Base-by-base conservation (phyloP, 2,888 invertebrate species). In the Epinotia nisella region DNA sequence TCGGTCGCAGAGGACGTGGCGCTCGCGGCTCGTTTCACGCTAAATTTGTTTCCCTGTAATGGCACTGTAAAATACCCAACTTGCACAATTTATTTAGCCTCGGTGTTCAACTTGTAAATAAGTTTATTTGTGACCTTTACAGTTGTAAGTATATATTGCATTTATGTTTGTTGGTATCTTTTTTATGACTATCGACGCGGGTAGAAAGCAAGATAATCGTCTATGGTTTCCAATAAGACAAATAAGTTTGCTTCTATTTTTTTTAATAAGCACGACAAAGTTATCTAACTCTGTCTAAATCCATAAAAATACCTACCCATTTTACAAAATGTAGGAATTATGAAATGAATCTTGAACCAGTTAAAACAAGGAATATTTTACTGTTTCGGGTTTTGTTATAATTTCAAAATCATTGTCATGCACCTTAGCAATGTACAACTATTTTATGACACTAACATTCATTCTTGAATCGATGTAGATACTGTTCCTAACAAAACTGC, bases 41-140 rank as follows among this genome's bases (percentile, higher is more conserved):
- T 76, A 78, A 80, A 81, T 80, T 81, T 80, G 77, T 78, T 79
- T 75, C 78, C 76, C 76, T 64, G 76, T 79, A 78, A 79, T 76
- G 74, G 75, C 76, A 45, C 72, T 76, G 78, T 75, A 77, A 78
- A 77, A 72, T 78, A 76, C 74, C 76, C 71, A 78, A 78, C 76
- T 78, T 78, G 72, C 59, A 75, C 73, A 64, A 73, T 73, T 73
- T 69, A 41, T 58, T 68, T 64, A 64, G 59, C 64, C 61, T 58
- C 56, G 19, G 58, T 29, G 64, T 65, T 65, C 65, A 29, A 64
- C 41, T 71, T 71, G 66, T 71, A 66, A 66, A 60, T 66, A 65
- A 71, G 19, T 24, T 66, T 66, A 56, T 66, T 66, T 66, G 66
- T 66, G 41, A 66, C 65, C 21, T 55, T 39, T 64, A 64, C 65